These are phyloP conservation scores for Clamator glandarius DNA, from an alignment of 2,797 vertebrate species.

Conservation along the genomic window DNA sequence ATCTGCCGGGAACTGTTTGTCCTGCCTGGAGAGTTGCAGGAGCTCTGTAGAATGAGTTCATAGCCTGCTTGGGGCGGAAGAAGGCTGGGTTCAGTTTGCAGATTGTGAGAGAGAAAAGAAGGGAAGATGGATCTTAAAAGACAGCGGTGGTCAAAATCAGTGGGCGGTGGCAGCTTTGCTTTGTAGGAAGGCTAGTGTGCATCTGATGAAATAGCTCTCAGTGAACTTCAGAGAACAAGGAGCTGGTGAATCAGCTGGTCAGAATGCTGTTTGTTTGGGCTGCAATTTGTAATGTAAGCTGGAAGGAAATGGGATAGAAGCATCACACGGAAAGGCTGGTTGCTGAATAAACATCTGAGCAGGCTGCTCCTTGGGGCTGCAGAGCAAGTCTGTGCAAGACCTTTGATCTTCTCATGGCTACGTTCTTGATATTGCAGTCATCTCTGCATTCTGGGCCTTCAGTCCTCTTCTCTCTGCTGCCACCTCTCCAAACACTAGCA, in stretches of 20 bases:
- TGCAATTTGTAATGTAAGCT: background rate
- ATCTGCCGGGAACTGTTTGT: background rate
- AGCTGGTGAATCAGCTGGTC: background rate
- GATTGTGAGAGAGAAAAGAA: background rate
- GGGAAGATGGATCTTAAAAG: background rate
- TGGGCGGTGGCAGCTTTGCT: background rate
- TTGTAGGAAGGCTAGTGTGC: background rate
- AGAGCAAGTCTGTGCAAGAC: background rate
- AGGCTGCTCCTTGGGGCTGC: background rate
- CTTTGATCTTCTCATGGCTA: rapidly evolving
- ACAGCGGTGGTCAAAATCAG: background rate
- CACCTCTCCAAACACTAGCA: background rate
- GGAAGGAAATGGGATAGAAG: background rate
- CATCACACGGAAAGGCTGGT: background rate
- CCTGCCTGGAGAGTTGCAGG: background rate
- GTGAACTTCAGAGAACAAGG: background rate
- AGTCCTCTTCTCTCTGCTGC: background rate
- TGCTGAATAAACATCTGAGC: background rate
- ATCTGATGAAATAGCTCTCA: background rate
- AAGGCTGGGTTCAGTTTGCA: background rate
- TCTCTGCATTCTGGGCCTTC: background rate
- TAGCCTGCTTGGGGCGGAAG: background rate
- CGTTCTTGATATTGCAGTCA: background rate
- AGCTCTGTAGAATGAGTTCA: background rate
- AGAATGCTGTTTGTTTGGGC: background rate